Evolutionary conservation across 2,797 vertebrate genomes (phyloP).

Genomic region (Tachyglossus aculeatus): DNA sequence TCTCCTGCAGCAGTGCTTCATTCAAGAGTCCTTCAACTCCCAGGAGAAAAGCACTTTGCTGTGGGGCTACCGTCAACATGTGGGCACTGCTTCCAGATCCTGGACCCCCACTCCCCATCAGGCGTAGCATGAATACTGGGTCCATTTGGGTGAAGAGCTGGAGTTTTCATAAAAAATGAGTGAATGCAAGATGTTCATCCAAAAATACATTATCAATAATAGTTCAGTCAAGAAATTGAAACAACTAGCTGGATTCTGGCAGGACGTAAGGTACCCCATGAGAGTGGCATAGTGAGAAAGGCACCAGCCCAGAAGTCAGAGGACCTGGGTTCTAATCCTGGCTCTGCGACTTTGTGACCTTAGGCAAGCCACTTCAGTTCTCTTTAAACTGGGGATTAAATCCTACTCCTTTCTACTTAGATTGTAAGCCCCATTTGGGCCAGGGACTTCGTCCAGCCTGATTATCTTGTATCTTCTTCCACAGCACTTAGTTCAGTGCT

Average conservation of each 20-base stretch:
- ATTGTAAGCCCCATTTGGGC: too few relatives aligned
- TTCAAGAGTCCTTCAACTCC: neutral
- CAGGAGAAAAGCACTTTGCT: constrained; percentile 18
- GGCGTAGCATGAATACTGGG: neutral
- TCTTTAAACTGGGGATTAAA: too few relatives aligned
- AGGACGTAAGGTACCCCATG: too few relatives aligned
- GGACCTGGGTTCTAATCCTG: too few relatives aligned
- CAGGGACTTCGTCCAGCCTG: too few relatives aligned
- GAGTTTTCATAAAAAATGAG: neutral
- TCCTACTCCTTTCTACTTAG: too few relatives aligned
- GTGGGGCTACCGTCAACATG: constrained; percentile 27
- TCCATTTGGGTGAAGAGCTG: neutral
- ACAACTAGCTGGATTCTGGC: neutral
- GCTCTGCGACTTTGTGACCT: too few relatives aligned
- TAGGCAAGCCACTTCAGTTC: too few relatives aligned
- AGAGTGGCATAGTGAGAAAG: too few relatives aligned
- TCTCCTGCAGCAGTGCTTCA: neutral
- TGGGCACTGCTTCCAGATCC: neutral
- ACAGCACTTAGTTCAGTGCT: too few relatives aligned
- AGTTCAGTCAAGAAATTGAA: neutral
- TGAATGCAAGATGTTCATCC: neutral
- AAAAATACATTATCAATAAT: neutral
- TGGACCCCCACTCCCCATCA: neutral
- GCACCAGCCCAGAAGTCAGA: too few relatives aligned
- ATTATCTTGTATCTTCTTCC: too few relatives aligned